Evolutionary conservation across 2,888 invertebrate genomes (phyloP).

Genomic region (Chrysodeixis includens): DNA sequence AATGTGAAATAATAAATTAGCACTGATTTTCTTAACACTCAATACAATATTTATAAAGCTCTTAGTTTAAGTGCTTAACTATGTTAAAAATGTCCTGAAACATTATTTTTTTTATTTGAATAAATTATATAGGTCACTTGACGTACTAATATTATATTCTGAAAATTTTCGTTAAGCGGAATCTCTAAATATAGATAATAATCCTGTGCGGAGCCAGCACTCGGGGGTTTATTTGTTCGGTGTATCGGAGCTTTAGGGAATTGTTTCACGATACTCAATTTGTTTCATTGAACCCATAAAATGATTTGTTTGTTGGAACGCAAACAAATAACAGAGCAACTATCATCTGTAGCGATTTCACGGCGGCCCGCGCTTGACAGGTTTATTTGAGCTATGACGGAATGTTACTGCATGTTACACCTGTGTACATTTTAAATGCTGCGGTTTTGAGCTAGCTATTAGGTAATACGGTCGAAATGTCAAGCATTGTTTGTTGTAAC

Average conservation of each 20-base stretch:
- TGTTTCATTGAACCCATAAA: conserved; percentile 10
- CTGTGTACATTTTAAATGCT: background rate
- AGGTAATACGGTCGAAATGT: background rate
- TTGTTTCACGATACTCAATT: conserved; percentile 8
- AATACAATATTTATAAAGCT: conserved; percentile 1
- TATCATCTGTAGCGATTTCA: conserved; percentile 4
- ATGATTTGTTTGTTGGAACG: conserved; percentile 5
- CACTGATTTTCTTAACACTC: background rate
- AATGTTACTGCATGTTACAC: conserved; percentile 5
- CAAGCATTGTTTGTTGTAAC: too few relatives aligned
- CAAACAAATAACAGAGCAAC: conserved; percentile 5
- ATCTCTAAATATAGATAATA: conserved; percentile 15
- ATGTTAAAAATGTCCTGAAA: background rate
- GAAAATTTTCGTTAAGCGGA: conserved; percentile 12
- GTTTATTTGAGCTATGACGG: background rate
- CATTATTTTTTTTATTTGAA: background rate
- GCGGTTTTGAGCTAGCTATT: background rate
- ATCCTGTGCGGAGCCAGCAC: conserved; percentile 8
- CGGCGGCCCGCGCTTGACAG: background rate
- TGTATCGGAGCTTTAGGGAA: conserved; percentile 3
- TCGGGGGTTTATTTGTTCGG: conserved; percentile 7
- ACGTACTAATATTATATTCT: conserved; percentile 1
- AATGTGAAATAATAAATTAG: background rate
- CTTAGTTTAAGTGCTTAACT: background rate
- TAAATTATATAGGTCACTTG: background rate